Evolutionary conservation across 2,888 invertebrate species (phyloP), one percentile per base, ranked within the genome.

Genomic region (Hoplodrina blanda): DNA sequence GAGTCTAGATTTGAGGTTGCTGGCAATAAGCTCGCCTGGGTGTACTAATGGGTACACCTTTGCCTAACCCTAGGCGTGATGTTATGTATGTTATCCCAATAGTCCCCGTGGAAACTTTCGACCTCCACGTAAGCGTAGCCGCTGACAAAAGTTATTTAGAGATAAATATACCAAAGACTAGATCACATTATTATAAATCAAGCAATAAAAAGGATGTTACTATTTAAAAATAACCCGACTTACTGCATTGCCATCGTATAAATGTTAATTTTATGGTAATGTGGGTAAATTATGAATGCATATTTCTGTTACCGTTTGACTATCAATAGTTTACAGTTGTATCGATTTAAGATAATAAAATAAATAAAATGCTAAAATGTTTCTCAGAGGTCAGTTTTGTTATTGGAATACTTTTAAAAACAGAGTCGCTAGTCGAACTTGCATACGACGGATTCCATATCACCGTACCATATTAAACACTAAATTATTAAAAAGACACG

Each of bases 271-370:
- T 62, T 62, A 74, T 54, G 25, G 4, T 69, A 53, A 69, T 49
- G 17, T 44, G 25, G 19, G 0, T n/a, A 50, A 37, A 50, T 44
- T 44, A 50, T 0, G 0, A 11, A 50, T 33, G 13, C 10, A 5
- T 20, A 13, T 59, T 44, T 50, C 70, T 62, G 62, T 62, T 69
- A 74, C 5, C 19, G 11, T 57, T 57, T 19, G 15, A 7, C 44
- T 59, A 77, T 61, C 33, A 77, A 70, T 54, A 37, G 41, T 49
- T 30, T 37, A 77, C 74, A 44, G 74, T 74, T 77, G 55, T 4
- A 54, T 33, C n/a, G 15, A 53, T 49, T 66, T 3, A 49, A 13
- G 37, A 57, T 20, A 49, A 30, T 54, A 30, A 7, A 37, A 76
- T 44, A 0, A 49, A 30, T 54, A 30, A 7, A 37, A 76, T 44